A percentile compares a stretch with the other conserved stretches of the same genome.
Evolutionary conservation across 2,888 invertebrate genomes (phyloP).

Genomic region (Ophion obscuratus): DNA sequence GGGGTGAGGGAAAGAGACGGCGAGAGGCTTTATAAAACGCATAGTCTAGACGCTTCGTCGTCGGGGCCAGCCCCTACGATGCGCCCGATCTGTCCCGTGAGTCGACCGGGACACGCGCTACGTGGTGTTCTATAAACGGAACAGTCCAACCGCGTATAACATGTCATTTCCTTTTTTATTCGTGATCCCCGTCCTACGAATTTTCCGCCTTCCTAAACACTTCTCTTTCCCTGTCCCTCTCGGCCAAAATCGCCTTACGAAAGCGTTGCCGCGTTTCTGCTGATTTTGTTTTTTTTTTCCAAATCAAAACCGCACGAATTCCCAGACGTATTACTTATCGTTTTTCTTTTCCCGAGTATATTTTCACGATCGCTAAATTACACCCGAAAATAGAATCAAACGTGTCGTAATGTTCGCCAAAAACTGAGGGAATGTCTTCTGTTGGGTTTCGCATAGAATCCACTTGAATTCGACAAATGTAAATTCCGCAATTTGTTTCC

Average conservation of each 20-base stretch:
- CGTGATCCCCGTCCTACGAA: conserved; percentile 34
- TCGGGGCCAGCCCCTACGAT: conserved; percentile 61
- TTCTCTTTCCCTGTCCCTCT: conserved; percentile 5
- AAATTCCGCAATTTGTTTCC: too few species aligned
- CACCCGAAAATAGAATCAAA: too few species aligned
- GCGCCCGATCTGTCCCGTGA: conserved; percentile 65
- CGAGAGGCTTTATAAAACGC: conserved; percentile 50
- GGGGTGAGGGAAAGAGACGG: conserved; percentile 33
- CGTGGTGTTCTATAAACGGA: conserved; percentile 66
- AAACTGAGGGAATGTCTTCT: too few species aligned
- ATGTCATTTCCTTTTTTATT: conserved; percentile 23
- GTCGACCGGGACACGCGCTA: conserved; percentile 56
- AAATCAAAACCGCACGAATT: background rate
- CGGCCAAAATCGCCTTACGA: conserved; percentile 8
- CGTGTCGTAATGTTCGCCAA: too few species aligned
- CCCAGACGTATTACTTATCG: too few species aligned
- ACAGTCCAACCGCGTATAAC: conserved; percentile 47
- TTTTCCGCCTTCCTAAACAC: conserved; percentile 48
- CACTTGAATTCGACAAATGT: too few species aligned
- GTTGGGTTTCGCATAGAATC: too few species aligned
- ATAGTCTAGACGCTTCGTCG: conserved; percentile 66
- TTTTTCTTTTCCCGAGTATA: too few species aligned
- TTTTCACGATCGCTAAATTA: too few species aligned
- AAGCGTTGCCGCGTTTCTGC: background rate
- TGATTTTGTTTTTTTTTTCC: conserved; percentile 1